Percentiles rank a stretch among this genome's conserved stretches.
These are phyloP conservation scores for Nemopilema nomurai DNA, from an alignment of 30 jellyfish, hydroid and myxozoan species.

Conservation along the genomic window DNA sequence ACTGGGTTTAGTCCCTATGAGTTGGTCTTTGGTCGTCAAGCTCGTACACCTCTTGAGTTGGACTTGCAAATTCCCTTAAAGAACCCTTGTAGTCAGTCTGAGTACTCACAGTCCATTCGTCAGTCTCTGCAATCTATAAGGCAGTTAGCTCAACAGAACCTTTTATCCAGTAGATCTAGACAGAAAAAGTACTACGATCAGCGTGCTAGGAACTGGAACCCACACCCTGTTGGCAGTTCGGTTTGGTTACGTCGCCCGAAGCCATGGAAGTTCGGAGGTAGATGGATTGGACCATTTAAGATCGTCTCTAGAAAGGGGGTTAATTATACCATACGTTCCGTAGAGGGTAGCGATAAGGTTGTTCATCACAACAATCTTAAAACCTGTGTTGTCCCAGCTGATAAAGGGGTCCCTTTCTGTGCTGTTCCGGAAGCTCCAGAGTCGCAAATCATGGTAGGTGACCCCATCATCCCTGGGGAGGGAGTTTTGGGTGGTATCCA, in stretches of 20 bases:
- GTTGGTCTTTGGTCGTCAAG: conserved; percentile 18
- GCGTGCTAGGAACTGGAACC: conserved; percentile 18
- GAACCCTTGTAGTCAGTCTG: conserved; percentile 29
- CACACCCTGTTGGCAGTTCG: conserved; percentile 35
- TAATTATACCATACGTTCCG: conserved; percentile 33
- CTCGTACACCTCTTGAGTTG: conserved; percentile 34
- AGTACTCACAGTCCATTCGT: conserved; percentile 26
- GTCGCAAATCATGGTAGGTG: conserved; percentile 11
- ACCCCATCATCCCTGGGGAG: conserved; percentile 20
- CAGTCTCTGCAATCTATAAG: conserved; percentile 25
- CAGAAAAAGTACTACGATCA: conserved; percentile 14
- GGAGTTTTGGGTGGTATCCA: conserved; percentile 1
- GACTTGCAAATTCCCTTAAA: conserved; percentile 20
- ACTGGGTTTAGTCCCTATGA: conserved; percentile 38
- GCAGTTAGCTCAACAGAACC: conserved; percentile 25
- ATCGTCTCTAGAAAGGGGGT: conserved; percentile 18
- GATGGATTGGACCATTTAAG: conserved; percentile 13
- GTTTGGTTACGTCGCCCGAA: conserved; percentile 28
- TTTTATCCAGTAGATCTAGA: conserved; percentile 9
- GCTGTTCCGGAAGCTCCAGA: conserved; percentile 26
- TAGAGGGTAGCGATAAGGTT: conserved; percentile 13
- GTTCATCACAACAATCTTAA: conserved; percentile 21
- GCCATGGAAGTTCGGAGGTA: conserved; percentile 15
- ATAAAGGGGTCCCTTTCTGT: conserved; percentile 24
- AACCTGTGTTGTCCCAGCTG: conserved; percentile 35